Evolutionary conservation across 1,140 invertebrate genomes (phyloP), one percentile per base, ranked within the genome.

Genomic region (Portunus trituberculatus): DNA sequence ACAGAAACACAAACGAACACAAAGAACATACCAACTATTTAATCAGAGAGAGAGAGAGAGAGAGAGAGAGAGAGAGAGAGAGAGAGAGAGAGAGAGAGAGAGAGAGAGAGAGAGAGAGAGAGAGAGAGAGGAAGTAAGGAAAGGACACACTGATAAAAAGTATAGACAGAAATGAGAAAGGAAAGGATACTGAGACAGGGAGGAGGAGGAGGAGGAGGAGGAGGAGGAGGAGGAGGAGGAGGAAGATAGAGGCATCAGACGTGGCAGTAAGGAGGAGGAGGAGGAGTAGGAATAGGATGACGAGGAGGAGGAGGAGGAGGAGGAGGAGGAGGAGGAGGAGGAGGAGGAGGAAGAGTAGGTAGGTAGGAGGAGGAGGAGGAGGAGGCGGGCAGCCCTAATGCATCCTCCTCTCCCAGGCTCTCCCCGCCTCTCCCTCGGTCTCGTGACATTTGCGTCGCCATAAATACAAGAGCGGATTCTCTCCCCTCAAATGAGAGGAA

Each of bases 401-500:
- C 94, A 95, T 92, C 94, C 94, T 46, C 93, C 39, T 84, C 93
- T 46, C 88, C 93, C 89, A 25, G 76, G 4, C 48, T 95, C 94
- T 95, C 94, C 82, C 90, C 46, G 32, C 93, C 39, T 84, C 93
- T 46, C 88, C 93, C 89, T 29, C 39, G 10, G 82, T 95, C 94
- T 95, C 94, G 94, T 95, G 94, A 95, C 94, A 95, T 95, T 95
- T 95, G 94, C 94, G 94, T 95, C 94, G 94, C 83, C 94, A 95
- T 95, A 95, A 95, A 95, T 95, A 95, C 94, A 31, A 87, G 94
- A 95, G 94, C 94, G 94, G 94, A 95, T 95, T 92, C 94, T 88
- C 94, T 95, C 94, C 94, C 94, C 94, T 95, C 94, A 95, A 95
- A 95, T 95, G 92, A 95, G 92, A 95, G 92, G 89, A 95, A 96